Conservation (phyloP, 2,888 invertebrate species). For the Scaptodrosophila latifasciaeformis region DNA sequence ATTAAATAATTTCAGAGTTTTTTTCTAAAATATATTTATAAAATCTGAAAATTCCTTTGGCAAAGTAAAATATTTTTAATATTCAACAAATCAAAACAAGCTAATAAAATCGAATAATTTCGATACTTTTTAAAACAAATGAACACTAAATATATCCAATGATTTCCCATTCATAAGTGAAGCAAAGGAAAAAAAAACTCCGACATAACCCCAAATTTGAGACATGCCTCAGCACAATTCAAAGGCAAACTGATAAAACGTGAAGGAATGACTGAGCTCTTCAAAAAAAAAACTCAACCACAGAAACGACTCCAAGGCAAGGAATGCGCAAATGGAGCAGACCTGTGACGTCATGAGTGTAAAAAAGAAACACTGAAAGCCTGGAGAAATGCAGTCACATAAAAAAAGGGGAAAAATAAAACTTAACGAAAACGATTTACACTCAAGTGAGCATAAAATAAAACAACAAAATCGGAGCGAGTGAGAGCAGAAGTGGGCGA, state of each 20-base stretch:
- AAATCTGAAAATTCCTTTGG: too few relatives aligned
- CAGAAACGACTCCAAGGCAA: slow-evolving; percentile 31
- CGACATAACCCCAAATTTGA: too few relatives aligned
- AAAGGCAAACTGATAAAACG: slow-evolving; percentile 63
- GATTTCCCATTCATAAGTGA: too few relatives aligned
- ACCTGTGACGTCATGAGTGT: slow-evolving; percentile 50
- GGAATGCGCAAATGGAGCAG: slow-evolving; percentile 53
- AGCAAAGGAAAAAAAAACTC: too few relatives aligned
- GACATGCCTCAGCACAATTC: slow-evolving; percentile 49
- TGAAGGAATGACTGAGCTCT: slow-evolving; percentile 52
- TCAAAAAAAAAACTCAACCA: slow-evolving; percentile 22
- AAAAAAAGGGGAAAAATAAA: slow-evolving; percentile 54
- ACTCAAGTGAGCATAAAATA: slow-evolving; percentile 5
- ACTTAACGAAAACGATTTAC: slow-evolving; percentile 57
- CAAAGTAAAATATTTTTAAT: too few relatives aligned
- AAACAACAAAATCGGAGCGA: slow-evolving; percentile 17
- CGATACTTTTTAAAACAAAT: too few relatives aligned
- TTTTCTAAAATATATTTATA: too few relatives aligned
- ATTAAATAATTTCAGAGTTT: too few relatives aligned
- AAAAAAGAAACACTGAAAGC: slow-evolving; percentile 3
- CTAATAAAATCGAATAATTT: too few relatives aligned
- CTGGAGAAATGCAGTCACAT: slow-evolving; percentile 26
- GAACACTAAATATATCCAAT: too few relatives aligned
- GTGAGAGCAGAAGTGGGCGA: not conserved
- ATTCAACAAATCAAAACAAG: too few relatives aligned